Conservation (phyloP, 2,888 invertebrate genomes). For the Dicycla oo region DNA sequence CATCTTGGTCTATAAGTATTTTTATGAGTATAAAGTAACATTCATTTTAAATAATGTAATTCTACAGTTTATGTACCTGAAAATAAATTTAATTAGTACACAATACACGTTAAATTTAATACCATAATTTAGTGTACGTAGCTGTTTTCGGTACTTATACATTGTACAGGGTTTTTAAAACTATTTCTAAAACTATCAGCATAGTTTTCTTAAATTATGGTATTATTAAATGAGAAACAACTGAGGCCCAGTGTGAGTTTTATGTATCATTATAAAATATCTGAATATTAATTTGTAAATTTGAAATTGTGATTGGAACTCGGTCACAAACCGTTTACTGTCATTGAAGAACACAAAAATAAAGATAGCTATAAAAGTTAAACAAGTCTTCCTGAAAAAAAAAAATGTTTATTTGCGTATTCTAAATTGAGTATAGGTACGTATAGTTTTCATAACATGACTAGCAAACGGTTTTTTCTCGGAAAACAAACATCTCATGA, state of each 20-base stretch:
- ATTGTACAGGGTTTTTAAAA: background rate
- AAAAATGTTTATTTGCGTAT: slow-evolving; percentile 1
- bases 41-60: slow-evolving; percentile 44
- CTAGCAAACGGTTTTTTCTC: slow-evolving; percentile 56
- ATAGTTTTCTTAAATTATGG: slow-evolving; percentile 56
- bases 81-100: slow-evolving; percentile 68
- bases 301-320: slow-evolving; percentile 11
- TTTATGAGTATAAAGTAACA: slow-evolving; percentile 45
- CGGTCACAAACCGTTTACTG: slow-evolving; percentile 43
- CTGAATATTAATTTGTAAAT: background rate
- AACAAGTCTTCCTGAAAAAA: slow-evolving; percentile 24
- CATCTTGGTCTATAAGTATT: slow-evolving; percentile 60
- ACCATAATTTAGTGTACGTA: slow-evolving; percentile 57
- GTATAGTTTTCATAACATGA: background rate
- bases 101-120: slow-evolving; percentile 42
- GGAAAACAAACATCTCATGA: slow-evolving; percentile 2
- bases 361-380: background rate
- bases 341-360: slow-evolving; percentile 8
- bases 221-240: slow-evolving; percentile 70
- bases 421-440: background rate
- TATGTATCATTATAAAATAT: background rate
- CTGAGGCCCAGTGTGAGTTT: slow-evolving; percentile 55
- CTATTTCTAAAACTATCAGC: background rate
- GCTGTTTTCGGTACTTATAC: background rate
- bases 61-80: slow-evolving; percentile 63